These are phyloP conservation scores for Drosophila fungiperda DNA, from an alignment of 2,888 invertebrate genomes.

Conservation along the genomic window DNA sequence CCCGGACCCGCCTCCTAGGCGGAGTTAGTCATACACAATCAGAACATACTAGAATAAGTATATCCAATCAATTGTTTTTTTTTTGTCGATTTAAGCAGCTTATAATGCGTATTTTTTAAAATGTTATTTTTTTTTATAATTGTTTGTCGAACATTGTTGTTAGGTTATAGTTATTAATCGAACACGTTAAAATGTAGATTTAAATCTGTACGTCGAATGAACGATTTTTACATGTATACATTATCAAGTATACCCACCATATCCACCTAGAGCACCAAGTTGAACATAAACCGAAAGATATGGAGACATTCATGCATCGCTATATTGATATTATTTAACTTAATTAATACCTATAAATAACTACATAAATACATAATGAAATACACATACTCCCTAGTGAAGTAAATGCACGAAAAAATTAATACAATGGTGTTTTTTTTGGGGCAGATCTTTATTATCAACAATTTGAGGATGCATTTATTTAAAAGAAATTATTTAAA, in stretches of 20 bases:
- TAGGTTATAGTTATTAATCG: conserved; percentile 41
- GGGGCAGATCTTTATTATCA: background rate
- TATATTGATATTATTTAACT: conserved; percentile 74
- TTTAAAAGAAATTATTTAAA: background rate
- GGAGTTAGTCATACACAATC: conserved; percentile 50
- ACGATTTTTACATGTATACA: conserved; percentile 11
- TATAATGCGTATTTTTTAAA: background rate
- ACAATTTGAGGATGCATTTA: background rate
- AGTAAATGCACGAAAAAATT: conserved; percentile 67
- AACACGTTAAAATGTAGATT: conserved; percentile 24
- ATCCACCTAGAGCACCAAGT: conserved; percentile 34
- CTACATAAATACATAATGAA: conserved; percentile 15
- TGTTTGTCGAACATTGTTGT: conserved; percentile 47
- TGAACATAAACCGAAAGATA: conserved; percentile 1
- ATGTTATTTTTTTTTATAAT: conserved; percentile 35
- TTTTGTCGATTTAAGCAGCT: conserved; percentile 34
- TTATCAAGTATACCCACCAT: conserved; percentile 31
- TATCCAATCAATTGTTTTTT: conserved; percentile 47
- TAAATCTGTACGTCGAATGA: conserved; percentile 30
- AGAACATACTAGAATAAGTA: conserved; percentile 22
- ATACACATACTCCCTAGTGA: conserved; percentile 69
- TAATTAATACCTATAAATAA: conserved; percentile 39
- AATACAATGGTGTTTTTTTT: background rate
- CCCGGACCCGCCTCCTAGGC: conserved; percentile 34
- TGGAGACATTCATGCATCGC: conserved; percentile 28